Percentiles rank a stretch among this genome's conserved stretches.
Evolutionary conservation across 2,113 vertebrate species (phyloP).

Genomic region (Laterallus jamaicensis): DNA sequence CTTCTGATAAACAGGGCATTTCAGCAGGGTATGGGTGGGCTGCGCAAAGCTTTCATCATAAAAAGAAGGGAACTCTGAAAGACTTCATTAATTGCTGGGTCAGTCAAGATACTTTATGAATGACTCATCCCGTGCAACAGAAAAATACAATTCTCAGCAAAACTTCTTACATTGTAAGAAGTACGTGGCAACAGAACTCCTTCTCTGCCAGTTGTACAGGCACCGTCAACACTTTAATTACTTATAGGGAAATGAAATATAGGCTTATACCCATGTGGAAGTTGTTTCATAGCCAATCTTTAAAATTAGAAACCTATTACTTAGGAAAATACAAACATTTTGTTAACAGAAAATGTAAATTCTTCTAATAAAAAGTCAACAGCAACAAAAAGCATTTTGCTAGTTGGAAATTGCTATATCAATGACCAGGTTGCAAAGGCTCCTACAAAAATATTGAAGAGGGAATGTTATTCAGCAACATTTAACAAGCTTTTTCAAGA

Average conservation of each 20-base stretch:
- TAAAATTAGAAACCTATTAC: neutral
- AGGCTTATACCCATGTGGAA: neutral
- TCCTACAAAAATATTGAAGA: neutral
- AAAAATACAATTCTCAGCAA: neutral
- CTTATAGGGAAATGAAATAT: neutral
- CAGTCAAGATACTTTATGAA: neutral
- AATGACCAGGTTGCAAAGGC: neutral
- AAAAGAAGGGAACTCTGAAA: neutral
- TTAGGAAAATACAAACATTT: neutral
- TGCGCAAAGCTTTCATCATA: neutral
- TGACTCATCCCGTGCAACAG: neutral
- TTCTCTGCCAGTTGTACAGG: neutral
- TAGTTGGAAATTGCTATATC: neutral
- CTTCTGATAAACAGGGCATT: neutral
- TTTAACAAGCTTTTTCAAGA: neutral
- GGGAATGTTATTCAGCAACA: neutral
- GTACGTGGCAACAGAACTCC: neutral
- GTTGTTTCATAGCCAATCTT: neutral
- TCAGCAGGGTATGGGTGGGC: neutral
- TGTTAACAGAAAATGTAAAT: neutral
- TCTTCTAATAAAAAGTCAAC: neutral
- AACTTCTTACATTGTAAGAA: neutral
- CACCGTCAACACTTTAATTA: neutral
- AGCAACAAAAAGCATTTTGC: neutral
- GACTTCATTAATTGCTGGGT: neutral